Base-by-base conservation (phyloP, 2,113 vertebrate species). In the Variabilichromis moorii region DNA sequence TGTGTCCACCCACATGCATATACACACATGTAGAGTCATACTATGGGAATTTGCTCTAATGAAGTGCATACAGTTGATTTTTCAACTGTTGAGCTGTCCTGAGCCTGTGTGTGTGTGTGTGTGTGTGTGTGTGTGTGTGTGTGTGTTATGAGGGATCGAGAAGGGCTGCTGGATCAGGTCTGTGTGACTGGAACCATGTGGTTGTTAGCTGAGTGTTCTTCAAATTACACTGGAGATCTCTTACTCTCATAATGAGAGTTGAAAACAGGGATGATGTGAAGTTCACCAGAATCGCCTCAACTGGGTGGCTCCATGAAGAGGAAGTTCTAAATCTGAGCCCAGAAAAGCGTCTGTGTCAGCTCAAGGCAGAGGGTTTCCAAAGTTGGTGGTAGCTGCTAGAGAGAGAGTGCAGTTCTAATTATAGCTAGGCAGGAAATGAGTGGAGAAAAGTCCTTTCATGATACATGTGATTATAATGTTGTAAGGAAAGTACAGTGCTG, bases 371-470 rank as follows among this genome's bases (percentile, higher is more conserved):
- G 81, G 61, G 81, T 80, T 94, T 63, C 90, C 73, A 86, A 86
- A 91, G 83, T 85, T 57, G 33, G 71, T 61, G 85, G 83, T 83
- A 89, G 82, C 80, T 87, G 84, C 83, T 79, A 92, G 84, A 87
- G 45, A 87, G 45, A 80, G 84, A 90, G 82, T 84, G n/a, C 45
- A 37, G 40, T 81, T 89, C 91, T 95, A 96, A 94, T 92, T 93
- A 94, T 95, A 95, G 93, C 84, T 76, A 80, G 83, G 83, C 92
- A 94, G 94, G 91, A 96, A 95, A 92, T 85, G 82, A 91, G 83
- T 85, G 85, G 91, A 88, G 85, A 93, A 76, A 82, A 91, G 88
- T 37, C 83, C 82, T 92, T 90, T 94, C 90, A 93, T 91, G 80
- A 92, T 91, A 80, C 85, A 86, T 93, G 86, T 87, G 93, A 91